Conservation (phyloP, 2,113 vertebrate genomes). For the Noturus placidus region DNA sequence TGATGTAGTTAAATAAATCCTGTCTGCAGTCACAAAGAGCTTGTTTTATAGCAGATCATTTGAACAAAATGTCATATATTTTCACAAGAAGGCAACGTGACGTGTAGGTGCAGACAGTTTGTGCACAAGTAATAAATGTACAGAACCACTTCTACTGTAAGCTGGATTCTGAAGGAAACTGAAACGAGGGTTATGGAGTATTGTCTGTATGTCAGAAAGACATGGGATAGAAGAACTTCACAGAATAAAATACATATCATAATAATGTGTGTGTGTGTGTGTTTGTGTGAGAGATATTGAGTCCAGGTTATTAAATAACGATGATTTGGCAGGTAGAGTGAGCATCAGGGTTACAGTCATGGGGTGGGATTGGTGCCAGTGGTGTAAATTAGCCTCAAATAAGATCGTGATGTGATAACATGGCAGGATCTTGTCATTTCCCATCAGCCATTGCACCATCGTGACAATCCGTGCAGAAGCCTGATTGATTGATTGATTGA, state of each 20-base stretch:
- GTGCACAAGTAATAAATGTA: no score
- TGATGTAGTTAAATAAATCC: not conserved
- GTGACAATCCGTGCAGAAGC: not conserved
- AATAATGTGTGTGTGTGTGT: no score
- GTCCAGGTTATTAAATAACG: no score
- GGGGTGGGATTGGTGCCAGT: not conserved
- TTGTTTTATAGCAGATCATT: not conserved
- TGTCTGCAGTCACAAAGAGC: not conserved
- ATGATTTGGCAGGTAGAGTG: no score
- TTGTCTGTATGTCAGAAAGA: not conserved
- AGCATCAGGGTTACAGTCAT: no score
- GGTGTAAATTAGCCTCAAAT: not conserved
- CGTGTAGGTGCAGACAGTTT: no score
- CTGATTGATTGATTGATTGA: not conserved
- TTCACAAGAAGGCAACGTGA: no score
- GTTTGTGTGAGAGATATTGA: not conserved
- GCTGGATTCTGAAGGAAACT: no score
- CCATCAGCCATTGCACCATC: not conserved
- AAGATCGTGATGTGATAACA: not conserved
- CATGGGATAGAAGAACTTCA: no score
- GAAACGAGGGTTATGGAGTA: not conserved
- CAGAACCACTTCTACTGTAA: no score
- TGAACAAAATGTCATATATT: no score
- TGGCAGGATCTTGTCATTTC: not conserved
- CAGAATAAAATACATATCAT: no score